These are phyloP conservation scores for Philereme transversata DNA, from an alignment of 2,888 invertebrate species.

Conservation along the genomic window DNA sequence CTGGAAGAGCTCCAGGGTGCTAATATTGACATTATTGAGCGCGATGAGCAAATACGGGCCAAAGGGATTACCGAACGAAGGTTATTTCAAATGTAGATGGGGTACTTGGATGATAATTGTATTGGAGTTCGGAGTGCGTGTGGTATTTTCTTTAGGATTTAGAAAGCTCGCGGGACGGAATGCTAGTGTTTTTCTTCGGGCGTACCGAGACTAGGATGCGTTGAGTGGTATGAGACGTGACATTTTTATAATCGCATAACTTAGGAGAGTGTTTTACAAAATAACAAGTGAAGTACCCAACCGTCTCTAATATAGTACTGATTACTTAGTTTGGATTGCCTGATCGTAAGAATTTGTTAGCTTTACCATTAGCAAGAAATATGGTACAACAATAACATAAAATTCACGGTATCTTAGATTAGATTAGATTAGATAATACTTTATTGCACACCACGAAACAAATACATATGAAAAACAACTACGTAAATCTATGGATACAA, in stretches of 20 bases:
- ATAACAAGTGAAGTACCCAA: too few relatives aligned
- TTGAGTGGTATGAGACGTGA: background rate
- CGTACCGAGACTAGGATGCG: background rate
- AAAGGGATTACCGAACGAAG: conserved; percentile 41
- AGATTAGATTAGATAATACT: too few relatives aligned
- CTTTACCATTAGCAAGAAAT: too few relatives aligned
- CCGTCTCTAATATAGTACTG: too few relatives aligned
- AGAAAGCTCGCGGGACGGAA: background rate
- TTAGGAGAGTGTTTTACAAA: too few relatives aligned
- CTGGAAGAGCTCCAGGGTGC: conserved; percentile 39
- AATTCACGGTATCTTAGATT: too few relatives aligned
- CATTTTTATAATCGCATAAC: background rate
- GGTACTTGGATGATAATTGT: conserved; percentile 28
- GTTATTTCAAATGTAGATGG: conserved; percentile 42
- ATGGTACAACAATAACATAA: too few relatives aligned
- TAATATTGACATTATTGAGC: conserved; percentile 57
- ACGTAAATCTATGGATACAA: too few relatives aligned
- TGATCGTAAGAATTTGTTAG: too few relatives aligned
- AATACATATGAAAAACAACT: too few relatives aligned
- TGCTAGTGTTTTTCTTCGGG: conserved; percentile 1
- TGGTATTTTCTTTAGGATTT: conserved; percentile 16
- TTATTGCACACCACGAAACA: too few relatives aligned
- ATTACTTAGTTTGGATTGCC: too few relatives aligned
- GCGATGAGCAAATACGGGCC: conserved; percentile 48
- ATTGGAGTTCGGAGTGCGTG: conserved; percentile 23